These are phyloP conservation scores for Axinella damicornis DNA, from an alignment of 37 sponge, comb jelly and placozoan species.

Conservation along the genomic window DNA sequence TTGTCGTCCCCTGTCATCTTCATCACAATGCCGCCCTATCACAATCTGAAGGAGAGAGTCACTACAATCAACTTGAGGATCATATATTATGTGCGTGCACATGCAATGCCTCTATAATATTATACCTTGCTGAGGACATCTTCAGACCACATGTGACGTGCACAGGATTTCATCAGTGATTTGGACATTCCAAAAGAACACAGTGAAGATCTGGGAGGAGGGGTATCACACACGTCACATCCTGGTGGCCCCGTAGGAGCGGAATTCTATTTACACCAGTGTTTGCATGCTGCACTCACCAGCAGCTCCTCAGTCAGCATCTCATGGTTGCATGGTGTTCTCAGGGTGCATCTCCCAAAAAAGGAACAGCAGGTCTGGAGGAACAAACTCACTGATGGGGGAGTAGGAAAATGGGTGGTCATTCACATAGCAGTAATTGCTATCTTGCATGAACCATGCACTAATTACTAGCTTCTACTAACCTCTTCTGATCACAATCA, in stretches of 20 bases:
- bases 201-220: constrained; percentile 65
- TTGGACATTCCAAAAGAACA: no score
- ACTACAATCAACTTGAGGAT: background rate
- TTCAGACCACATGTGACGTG: constrained; percentile 37
- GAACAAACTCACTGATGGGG: no score
- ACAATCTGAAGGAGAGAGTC: constrained; percentile 12
- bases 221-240: no score
- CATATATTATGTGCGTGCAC: background rate
- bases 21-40: constrained; percentile 39
- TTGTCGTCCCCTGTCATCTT: constrained; percentile 42
- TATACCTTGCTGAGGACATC: constrained; percentile 64
- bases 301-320: constrained; percentile 50
- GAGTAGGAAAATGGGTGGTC: no score
- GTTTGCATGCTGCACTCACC: constrained; percentile 31
- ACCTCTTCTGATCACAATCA: no score
- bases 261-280: no score
- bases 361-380: constrained; percentile 44
- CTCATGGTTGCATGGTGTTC: background rate
- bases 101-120: no score
- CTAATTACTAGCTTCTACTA: no score
- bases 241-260: no score
- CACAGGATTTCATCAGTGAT: no score
- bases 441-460: no score
- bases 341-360: constrained; percentile 52
- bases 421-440: no score